Evolutionary conservation across 2,888 invertebrate species (phyloP).

Genomic region (Antitype chi): DNA sequence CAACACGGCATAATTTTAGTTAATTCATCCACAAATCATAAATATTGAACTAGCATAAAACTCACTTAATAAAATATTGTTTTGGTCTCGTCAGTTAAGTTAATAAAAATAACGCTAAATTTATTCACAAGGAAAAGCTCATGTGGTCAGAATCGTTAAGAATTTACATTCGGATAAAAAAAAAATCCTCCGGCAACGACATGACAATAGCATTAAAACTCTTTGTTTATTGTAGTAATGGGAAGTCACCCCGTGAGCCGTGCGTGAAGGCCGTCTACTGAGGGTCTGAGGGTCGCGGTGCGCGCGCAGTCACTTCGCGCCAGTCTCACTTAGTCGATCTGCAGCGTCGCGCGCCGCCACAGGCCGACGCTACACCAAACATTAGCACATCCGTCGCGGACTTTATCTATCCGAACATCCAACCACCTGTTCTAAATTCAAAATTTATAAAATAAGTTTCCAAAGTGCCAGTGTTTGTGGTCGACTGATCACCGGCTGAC

Average conservation of each 20-base stretch:
- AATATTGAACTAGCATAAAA: neutral
- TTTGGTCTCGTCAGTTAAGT: neutral
- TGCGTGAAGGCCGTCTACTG: conserved; percentile 73
- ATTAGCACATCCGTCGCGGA: conserved; percentile 61
- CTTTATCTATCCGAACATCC: conserved; percentile 65
- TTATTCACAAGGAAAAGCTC: neutral
- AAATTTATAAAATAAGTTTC: conserved; percentile 45
- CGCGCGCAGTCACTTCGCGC: conserved; percentile 75
- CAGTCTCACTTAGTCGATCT: conserved; percentile 84
- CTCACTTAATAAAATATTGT: neutral
- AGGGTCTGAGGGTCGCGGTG: conserved; percentile 77
- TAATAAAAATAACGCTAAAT: neutral
- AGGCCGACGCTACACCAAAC: conserved; percentile 73
- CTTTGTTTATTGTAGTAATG: conserved; percentile 49
- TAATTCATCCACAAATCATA: neutral
- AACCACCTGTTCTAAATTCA: conserved; percentile 61
- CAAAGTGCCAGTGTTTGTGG: conserved; percentile 64
- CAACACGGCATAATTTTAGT: neutral
- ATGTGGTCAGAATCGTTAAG: neutral
- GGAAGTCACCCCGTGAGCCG: conserved; percentile 66
- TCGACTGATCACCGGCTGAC: conserved; percentile 59
- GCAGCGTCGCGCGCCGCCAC: conserved; percentile 81
- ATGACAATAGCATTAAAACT: conserved; percentile 22
- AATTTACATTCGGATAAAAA: neutral
- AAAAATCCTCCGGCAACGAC: conserved; percentile 9